Percentiles rank a stretch among this genome's conserved stretches.
phyloP scores from a whole-genome alignment of 2,888 invertebrate genomes.

The Agonopterix alstromeriana region DNA sequence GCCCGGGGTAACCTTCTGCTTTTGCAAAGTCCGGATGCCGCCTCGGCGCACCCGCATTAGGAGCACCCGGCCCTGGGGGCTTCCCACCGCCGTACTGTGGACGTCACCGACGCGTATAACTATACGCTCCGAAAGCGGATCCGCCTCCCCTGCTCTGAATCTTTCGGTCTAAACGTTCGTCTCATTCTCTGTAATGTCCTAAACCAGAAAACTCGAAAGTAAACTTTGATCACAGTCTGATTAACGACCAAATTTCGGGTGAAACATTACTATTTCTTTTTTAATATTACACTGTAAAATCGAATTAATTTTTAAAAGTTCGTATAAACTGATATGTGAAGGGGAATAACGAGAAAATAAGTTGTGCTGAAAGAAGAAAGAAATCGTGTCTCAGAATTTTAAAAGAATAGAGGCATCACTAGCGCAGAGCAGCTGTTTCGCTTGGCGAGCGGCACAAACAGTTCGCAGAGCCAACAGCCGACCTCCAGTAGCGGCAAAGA shows the following conservation, averaged over 20 bases:
- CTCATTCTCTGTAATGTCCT: no score
- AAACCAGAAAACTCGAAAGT: no score
- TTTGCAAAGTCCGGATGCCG: slow-evolving; percentile 89
- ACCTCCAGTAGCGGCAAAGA: not conserved
- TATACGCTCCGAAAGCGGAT: slow-evolving; percentile 1
- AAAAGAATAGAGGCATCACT: not conserved
- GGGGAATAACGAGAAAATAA: not conserved
- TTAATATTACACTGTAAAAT: no score
- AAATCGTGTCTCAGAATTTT: not conserved
- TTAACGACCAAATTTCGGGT: no score
- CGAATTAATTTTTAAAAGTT: no score
- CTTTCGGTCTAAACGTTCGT: not conserved
- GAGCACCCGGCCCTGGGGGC: slow-evolving; percentile 51
- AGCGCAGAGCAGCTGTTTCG: slow-evolving; percentile 4
- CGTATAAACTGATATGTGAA: not conserved
- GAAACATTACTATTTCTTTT: no score
- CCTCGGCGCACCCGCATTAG: slow-evolving; percentile 78
- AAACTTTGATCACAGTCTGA: no score
- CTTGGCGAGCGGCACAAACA: not conserved
- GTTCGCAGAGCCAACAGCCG: slow-evolving; percentile 6
- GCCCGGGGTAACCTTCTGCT: slow-evolving; percentile 50
- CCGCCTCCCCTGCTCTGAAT: not conserved
- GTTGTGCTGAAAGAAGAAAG: slow-evolving; percentile 4
- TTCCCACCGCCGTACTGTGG: slow-evolving; percentile 59
- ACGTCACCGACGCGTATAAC: slow-evolving; percentile 8